Base-by-base conservation (phyloP, 2,797 vertebrate species). In the Sorex maritimensis region DNA sequence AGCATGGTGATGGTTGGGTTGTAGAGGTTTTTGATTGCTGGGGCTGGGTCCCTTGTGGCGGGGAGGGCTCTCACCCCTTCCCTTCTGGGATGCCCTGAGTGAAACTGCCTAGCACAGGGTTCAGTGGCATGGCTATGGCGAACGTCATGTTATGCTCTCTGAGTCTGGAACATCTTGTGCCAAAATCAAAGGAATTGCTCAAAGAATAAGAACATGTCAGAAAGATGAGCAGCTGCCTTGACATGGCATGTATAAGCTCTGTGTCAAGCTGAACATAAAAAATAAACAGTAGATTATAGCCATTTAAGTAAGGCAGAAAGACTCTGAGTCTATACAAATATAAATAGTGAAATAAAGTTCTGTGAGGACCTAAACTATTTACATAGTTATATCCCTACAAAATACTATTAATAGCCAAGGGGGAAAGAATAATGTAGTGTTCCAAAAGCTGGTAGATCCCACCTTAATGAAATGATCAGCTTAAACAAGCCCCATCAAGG, bases 291-390 rank as follows among this genome's bases (percentile, higher is more conserved):
- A 23, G 10, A 67, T 52, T 28, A 72, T 49, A 80, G 67, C 24
- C 44, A 10, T 38, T 34, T 72, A 13, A 55, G 65, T 75, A 74
- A 92, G 85, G 44, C 24, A 71, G 69, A 24, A 90, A 95, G 21
- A 63, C 28, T 28, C 73, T 7, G 61, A 30, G 4, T 69, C 17
- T 69, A 55, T 80, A 38, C 4, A 74, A 38, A 49, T 67, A 79
- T 38, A 86, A 77, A 69, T 14, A 91, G 72, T 61, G 41, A 61
- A 81, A 67, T 34, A 34, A 24, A 75, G 34, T 79, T 77, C 17
- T 75, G 0, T 55, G 52, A 75, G 9, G 6, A 74, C 6, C 17
- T 61, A 23, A 21, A 61, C 58, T 52, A 49, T 55, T 61, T 34
- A 46, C 9, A 80, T 38, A 84, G 78, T 28, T 65, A 44, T 4